These are phyloP conservation scores for Lethrus apterus DNA, from an alignment of 1,140 invertebrate species.

Conservation along the genomic window DNA sequence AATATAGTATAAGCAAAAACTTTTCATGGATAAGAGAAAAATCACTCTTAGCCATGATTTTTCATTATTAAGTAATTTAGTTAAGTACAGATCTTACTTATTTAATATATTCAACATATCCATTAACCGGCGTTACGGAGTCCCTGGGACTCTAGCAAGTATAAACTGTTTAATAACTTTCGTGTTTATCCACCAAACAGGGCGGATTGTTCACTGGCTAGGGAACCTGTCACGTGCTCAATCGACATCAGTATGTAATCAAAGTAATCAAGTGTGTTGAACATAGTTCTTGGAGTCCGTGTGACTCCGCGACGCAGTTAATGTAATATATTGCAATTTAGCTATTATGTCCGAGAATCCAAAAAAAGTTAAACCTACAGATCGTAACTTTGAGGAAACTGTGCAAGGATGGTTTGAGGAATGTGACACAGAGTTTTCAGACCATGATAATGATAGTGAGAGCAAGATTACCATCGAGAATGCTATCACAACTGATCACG, in stretches of 20 bases:
- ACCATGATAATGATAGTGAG: slow-evolving; percentile 10
- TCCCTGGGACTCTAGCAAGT: slow-evolving; percentile 11
- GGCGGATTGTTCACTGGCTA: slow-evolving; percentile 10
- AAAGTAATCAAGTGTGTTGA: slow-evolving; percentile 6
- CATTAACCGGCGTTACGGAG: slow-evolving; percentile 3
- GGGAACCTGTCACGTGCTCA: slow-evolving; percentile 11
- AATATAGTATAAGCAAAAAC: too few species aligned
- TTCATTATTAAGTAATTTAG: too few species aligned
- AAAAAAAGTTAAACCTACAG: slow-evolving; percentile 12
- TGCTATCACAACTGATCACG: slow-evolving; percentile 9
- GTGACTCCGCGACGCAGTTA: slow-evolving; percentile 12
- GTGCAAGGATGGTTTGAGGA: slow-evolving; percentile 1
- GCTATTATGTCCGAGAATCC: slow-evolving; percentile 13
- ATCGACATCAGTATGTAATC: slow-evolving; percentile 8
- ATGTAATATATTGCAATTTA: slow-evolving; percentile 16
- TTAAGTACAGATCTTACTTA: too few species aligned
- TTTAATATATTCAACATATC: too few species aligned
- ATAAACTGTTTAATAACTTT: slow-evolving; percentile 17
- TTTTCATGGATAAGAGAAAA: too few species aligned
- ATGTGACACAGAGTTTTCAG: too few species aligned
- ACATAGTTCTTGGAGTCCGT: slow-evolving; percentile 14
- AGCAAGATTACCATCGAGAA: slow-evolving; percentile 12
- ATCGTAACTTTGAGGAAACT: slow-evolving; percentile 10
- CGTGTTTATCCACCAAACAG: neutral
- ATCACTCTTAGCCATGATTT: too few species aligned